phyloP scores from a whole-genome alignment of 2,797 vertebrate species.

The Tauraco hartlaubi region DNA sequence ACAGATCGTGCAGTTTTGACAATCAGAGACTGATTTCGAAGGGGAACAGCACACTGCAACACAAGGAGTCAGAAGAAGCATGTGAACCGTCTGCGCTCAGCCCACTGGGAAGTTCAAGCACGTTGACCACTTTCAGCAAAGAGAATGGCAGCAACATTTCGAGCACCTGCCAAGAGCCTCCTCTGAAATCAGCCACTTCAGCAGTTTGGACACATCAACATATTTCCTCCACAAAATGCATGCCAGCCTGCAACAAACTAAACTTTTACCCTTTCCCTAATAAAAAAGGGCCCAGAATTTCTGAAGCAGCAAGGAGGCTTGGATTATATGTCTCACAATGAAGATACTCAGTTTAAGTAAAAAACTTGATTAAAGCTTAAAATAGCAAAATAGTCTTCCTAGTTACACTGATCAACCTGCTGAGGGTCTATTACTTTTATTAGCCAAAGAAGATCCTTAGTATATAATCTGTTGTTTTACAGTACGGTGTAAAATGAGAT shows the following conservation, averaged over 20 bases:
- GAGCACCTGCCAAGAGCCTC: neutral
- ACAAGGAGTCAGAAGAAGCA: neutral
- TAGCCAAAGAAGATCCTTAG: neutral
- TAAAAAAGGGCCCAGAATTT: slow-evolving; percentile 85
- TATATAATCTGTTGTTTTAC: neutral
- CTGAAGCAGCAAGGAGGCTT: slow-evolving; percentile 87
- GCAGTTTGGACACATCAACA: neutral
- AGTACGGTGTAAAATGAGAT: neutral
- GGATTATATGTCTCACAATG: slow-evolving; percentile 87
- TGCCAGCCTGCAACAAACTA: slow-evolving; percentile 43
- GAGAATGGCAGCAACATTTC: neutral
- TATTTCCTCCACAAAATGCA: neutral
- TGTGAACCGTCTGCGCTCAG: neutral
- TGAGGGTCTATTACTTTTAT: neutral
- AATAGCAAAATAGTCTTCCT: neutral
- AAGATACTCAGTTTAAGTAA: neutral
- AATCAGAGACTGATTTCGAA: slow-evolving; percentile 13
- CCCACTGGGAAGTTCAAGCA: neutral
- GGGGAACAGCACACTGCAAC: neutral
- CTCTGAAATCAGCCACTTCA: slow-evolving; percentile 4
- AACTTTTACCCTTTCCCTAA: slow-evolving; percentile 87
- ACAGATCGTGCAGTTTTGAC: neutral
- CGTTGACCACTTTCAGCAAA: neutral
- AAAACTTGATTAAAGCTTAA: neutral
- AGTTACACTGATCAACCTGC: neutral